These are phyloP conservation scores for Dinocampus coccinellae DNA, from an alignment of 2,888 invertebrate species.

Conservation along the genomic window DNA sequence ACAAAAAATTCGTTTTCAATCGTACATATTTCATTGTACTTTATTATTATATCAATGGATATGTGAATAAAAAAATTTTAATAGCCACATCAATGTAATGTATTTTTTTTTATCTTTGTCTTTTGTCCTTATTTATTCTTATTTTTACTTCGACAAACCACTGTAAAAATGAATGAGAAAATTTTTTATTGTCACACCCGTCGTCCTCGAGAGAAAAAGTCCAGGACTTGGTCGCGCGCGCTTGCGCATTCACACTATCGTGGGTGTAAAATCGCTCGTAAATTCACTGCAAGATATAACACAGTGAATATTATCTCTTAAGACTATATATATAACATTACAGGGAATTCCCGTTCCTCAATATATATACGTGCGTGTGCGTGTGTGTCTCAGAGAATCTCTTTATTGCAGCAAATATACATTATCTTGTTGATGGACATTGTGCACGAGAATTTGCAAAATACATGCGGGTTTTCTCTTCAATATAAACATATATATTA, in stretches of 20 bases:
- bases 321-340: not conserved
- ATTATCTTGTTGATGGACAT: not conserved
- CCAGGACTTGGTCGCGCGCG: conserved; percentile 22
- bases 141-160: not conserved
- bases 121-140: not conserved
- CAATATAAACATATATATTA: not conserved
- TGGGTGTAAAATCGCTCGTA: conserved; percentile 36
- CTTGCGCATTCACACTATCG: conserved; percentile 40
- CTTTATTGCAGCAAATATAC: not conserved
- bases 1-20: too few species aligned
- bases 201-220: conserved; percentile 26
- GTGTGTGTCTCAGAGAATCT: not conserved
- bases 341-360: conserved; percentile 14
- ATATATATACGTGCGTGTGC: not conserved
- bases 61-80: not conserved
- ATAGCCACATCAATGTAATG: not conserved
- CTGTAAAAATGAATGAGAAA: conserved; percentile 8
- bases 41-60: not conserved
- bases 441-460: not conserved
- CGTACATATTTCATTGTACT: not conserved
- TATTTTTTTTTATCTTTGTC: not conserved
- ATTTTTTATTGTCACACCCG: conserved; percentile 11
- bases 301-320: not conserved
- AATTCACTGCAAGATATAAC: conserved; percentile 35
- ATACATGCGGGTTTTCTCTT: not conserved